Evolutionary conservation across 2,888 invertebrate genomes (phyloP), one percentile per base, ranked within the genome.

Genomic region (Andrena chrysosceles): DNA sequence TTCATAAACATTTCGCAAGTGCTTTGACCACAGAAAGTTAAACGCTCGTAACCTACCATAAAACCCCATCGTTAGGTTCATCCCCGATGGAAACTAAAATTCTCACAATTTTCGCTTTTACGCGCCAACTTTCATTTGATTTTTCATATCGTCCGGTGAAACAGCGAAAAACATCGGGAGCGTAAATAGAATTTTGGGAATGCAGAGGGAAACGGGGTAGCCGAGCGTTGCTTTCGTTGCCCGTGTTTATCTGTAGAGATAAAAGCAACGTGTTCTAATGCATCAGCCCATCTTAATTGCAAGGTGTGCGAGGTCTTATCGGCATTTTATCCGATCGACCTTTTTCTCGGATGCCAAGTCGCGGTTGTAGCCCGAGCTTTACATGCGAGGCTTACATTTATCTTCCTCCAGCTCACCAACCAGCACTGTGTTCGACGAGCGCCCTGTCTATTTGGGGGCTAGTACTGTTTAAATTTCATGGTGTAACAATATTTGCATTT

Each of bases 311-410:
- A 72, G 48, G 42, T 77, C 68, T 85, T 86, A 85, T 82, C 85
- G 60, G 26, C 48, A 60, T 76, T 80, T 80, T 59, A 73, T 68
- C 77, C 63, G 72, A 81, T 83, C 85, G 60, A 72, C 54, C 78
- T 73, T 77, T 83, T 80, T 85, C 77, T 70, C 35, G 48, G 76
- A 69, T 68, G 72, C 23, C 71, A 67, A 59, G 49, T 69, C 59
- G 64, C 75, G 64, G 64, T 20, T 60, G 33, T 59, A 49, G 72
- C 69, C 56, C 56, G 63, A 89, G 85, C 85, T 42, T 42, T 89
- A 90, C 92, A 92, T 91, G 93, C 92, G 87, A 92, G 89, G 83
- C 90, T 88, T 90, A 88, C 92, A 92, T 93, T 92, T 91, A 92
- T 93, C 93, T 93, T 92, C 88, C 85, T 91, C 88, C 85, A 81